Percentiles rank a stretch among this genome's conserved stretches.
Conservation (phyloP, 2,113 vertebrate genomes). For the Tinamus guttatus region DNA sequence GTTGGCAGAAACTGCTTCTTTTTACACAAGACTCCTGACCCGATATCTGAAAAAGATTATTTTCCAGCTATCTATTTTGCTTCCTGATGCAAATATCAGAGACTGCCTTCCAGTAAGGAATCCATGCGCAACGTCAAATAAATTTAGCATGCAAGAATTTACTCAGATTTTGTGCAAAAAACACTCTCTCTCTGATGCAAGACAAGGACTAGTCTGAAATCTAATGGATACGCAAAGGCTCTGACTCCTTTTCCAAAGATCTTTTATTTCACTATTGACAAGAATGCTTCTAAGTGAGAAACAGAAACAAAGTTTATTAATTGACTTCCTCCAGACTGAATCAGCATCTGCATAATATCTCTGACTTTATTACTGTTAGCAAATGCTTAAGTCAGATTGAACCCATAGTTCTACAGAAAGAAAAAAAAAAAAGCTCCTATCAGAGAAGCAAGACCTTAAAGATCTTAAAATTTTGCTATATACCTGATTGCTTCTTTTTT, state of each 20-base stretch:
- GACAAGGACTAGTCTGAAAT: not conserved
- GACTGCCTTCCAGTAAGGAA: not conserved
- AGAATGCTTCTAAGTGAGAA: not conserved
- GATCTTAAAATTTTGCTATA: not conserved
- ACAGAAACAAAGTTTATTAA: not conserved
- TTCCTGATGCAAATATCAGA: not conserved
- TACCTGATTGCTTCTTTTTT: not conserved
- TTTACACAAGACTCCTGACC: not conserved
- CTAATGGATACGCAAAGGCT: not conserved
- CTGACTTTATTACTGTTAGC: not conserved
- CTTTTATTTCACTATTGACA: not conserved
- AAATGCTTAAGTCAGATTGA: not conserved
- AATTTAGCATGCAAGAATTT: not conserved
- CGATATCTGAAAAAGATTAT: not conserved
- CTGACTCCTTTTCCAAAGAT: not conserved
- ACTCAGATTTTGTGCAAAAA: not conserved
- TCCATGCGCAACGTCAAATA: not conserved
- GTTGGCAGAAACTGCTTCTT: not conserved
- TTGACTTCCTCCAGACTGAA: not conserved
- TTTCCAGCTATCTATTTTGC: not conserved
- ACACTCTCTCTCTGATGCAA: not conserved
- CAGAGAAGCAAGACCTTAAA: not conserved
- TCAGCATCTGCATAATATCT: not conserved
- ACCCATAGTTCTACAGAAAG: not conserved
- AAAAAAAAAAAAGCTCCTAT: not conserved